Base-by-base conservation (phyloP, 2,888 invertebrate species). In the Acanthosepion lycidas region DNA sequence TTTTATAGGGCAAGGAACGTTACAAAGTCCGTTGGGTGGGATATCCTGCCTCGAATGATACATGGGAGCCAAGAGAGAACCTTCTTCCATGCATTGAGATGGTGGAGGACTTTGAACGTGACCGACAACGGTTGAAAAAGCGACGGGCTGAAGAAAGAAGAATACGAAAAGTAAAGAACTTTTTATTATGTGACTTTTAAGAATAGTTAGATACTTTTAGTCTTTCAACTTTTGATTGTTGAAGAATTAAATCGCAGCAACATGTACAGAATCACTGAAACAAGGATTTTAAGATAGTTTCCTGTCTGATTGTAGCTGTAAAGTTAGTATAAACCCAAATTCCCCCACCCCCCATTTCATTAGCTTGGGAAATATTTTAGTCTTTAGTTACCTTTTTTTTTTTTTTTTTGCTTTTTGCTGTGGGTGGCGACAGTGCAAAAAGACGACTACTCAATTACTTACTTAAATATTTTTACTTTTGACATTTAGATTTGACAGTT, bases 21-120 rank as follows among this genome's bases (percentile, higher is more conserved):
- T 97, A 97, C 96, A 97, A 97, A 94, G 97, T 97, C 15, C 96
- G 97, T 92, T 97, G 97, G 97, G 96, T 96, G 78, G 97, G 97
- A 9, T 97, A 97, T 95, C 96, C 97, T 18, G 95, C 97, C 20
- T 96, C 96, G 53, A 96, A 96, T 94, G 97, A 97, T 95, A 97
- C 97, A 20, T 97, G 97, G 97, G 97, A 97, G 95, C 97, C 97
- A 0, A 95, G 96, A 93, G 97, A 97, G 94, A 97, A 97, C 95
- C 96, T 97, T 49, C 95, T 96, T 18, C 96, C 96, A n/a, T 97
- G 97, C 94, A 95, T 96, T 95, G 97, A 97, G 95, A 96, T 97
- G 95, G 96, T 97, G 93, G 96, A 97, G 59, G 97, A 97, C 55
- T 97, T 96, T 94, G 95, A 96, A 94, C 94, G 95, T 91, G 95